Conservation (phyloP, 2,113 vertebrate species). For the Peromyscus californicus region DNA sequence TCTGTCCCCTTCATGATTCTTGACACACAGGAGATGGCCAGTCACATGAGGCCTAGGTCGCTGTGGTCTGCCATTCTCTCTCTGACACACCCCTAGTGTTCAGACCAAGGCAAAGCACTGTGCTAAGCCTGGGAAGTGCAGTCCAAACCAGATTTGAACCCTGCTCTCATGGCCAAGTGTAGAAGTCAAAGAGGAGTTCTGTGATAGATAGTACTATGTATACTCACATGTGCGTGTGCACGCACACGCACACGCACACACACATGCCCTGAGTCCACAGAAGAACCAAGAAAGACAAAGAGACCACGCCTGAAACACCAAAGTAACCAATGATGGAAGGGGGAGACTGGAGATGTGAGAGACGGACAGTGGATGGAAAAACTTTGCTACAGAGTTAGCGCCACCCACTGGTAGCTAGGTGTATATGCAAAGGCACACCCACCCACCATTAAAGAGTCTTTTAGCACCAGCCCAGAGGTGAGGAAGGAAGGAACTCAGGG, state of each 20-base stretch:
- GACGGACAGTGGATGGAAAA: background rate
- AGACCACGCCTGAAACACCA: background rate
- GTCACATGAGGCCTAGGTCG: too few relatives aligned
- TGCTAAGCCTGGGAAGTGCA: background rate
- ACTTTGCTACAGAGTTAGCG: background rate
- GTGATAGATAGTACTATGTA: background rate
- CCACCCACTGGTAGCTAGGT: background rate
- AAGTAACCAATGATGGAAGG: background rate
- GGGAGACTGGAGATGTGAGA: rapidly evolving
- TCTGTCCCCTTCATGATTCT: background rate
- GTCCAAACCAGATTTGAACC: background rate
- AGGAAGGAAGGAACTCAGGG: background rate
- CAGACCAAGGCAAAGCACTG: background rate
- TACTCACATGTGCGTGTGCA: rapidly evolving
- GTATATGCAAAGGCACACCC: background rate
- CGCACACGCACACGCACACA: background rate
- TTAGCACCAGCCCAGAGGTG: background rate
- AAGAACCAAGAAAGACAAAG: background rate
- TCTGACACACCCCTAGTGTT: background rate
- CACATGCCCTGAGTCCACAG: background rate
- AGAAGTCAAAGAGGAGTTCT: background rate
- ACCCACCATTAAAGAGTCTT: background rate
- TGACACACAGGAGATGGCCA: background rate
- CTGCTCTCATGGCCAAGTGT: background rate
- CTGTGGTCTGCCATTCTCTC: background rate